A percentile compares a stretch with the other conserved stretches of the same genome.
Conservation (phyloP, 2,888 invertebrate genomes). For the Cheilosia pagana region DNA sequence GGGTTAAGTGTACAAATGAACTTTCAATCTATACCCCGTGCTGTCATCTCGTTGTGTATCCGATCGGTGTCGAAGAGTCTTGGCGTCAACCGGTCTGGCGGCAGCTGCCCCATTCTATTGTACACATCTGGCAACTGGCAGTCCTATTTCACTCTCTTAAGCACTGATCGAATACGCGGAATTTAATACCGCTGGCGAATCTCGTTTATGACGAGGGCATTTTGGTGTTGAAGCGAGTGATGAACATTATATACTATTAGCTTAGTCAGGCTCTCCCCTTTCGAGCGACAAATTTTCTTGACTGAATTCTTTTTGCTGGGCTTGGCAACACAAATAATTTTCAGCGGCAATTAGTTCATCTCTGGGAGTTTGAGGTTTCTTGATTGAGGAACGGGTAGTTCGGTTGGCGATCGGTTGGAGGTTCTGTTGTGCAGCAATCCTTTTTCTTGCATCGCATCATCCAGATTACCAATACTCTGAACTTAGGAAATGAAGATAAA, state of each 20-base stretch:
- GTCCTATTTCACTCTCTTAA: slow-evolving; percentile 26
- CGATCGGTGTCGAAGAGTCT: too few relatives aligned
- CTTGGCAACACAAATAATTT: not conserved
- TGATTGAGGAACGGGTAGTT: too few relatives aligned
- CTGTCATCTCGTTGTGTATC: too few relatives aligned
- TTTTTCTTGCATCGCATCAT: not conserved
- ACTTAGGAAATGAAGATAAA: not conserved
- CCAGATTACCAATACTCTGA: not conserved
- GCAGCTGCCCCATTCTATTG: slow-evolving; percentile 12
- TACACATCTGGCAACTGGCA: too few relatives aligned
- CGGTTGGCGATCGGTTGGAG: not conserved
- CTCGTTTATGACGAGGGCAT: slow-evolving; percentile 34
- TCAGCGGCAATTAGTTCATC: slow-evolving; percentile 7
- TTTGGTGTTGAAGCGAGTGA: slow-evolving; percentile 34
- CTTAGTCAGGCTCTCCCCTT: not conserved
- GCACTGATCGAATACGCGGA: slow-evolving; percentile 23
- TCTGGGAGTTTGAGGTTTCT: too few relatives aligned
- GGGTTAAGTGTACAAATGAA: too few relatives aligned
- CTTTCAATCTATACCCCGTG: too few relatives aligned
- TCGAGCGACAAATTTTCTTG: not conserved
- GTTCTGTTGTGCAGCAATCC: too few relatives aligned
- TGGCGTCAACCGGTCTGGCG: not conserved
- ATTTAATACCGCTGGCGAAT: too few relatives aligned
- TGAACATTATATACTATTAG: slow-evolving; percentile 12
- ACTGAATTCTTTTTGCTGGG: too few relatives aligned